These are phyloP conservation scores for Aphaenogaster floridana DNA, from an alignment of 1,140 invertebrate genomes.

Conservation along the genomic window DNA sequence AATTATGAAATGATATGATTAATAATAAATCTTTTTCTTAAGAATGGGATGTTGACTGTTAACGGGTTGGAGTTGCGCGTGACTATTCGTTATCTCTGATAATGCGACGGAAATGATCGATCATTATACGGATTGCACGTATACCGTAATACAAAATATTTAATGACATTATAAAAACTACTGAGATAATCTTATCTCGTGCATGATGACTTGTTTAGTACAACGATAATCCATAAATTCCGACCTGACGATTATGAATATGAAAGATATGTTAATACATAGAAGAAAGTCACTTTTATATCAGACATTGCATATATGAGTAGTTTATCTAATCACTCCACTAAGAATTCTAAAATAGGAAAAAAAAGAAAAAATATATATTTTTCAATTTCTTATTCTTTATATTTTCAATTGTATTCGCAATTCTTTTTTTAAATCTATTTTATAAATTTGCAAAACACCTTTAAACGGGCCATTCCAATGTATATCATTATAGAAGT, in stretches of 20 bases:
- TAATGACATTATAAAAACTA: conserved; percentile 26
- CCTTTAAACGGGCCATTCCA: neutral
- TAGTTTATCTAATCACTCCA: neutral
- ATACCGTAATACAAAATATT: conserved; percentile 15
- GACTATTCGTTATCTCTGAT: conserved; percentile 41
- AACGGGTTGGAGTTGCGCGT: neutral
- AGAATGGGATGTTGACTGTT: neutral
- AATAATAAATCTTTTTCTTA: neutral
- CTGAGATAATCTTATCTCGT: conserved; percentile 36
- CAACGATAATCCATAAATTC: neutral
- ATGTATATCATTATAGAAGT: neutral
- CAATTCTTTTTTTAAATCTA: neutral
- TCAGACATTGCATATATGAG: neutral
- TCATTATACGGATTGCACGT: neutral
- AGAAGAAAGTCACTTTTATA: neutral
- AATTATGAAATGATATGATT: neutral
- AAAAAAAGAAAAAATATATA: neutral
- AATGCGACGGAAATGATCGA: conserved; percentile 10
- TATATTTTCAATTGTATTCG: neutral
- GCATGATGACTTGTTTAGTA: neutral
- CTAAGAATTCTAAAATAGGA: neutral
- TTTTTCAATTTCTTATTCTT: neutral
- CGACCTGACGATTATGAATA: neutral
- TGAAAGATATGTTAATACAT: neutral
- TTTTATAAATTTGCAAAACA: neutral